phyloP scores from a whole-genome alignment of 2,797 vertebrate species.

The Sphenodon punctatus region DNA sequence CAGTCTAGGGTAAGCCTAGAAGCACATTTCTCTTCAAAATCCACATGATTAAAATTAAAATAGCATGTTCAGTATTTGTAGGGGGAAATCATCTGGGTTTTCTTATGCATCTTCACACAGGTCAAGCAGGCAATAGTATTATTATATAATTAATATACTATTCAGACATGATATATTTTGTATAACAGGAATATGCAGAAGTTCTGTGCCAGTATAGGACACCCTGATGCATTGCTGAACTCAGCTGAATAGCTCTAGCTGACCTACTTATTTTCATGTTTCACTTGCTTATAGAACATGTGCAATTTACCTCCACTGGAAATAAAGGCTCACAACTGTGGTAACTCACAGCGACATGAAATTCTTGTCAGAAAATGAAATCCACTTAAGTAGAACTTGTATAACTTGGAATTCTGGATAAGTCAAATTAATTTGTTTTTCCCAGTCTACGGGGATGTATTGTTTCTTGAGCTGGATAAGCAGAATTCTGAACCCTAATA shows the following conservation, averaged over 20 bases:
- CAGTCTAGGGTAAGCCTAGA: constrained; percentile 66
- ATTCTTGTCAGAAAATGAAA: neutral
- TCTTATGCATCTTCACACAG: constrained; percentile 31
- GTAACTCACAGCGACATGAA: neutral
- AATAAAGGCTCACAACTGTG: neutral
- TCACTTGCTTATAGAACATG: neutral
- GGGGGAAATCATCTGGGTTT: neutral
- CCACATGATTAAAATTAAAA: constrained; percentile 70
- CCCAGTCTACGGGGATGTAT: too few relatives aligned
- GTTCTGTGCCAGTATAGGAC: constrained; percentile 1
- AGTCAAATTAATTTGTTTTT: too few relatives aligned
- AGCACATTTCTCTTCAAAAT: constrained; percentile 59
- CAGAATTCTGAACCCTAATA: too few relatives aligned
- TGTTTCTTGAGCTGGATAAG: too few relatives aligned
- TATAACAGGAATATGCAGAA: neutral
- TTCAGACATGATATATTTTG: constrained; percentile 10
- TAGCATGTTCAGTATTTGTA: constrained; percentile 51
- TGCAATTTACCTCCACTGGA: neutral
- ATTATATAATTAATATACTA: constrained; percentile 8
- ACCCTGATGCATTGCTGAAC: neutral
- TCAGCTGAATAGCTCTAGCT: neutral
- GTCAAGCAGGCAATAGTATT: constrained; percentile 16
- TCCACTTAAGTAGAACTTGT: too few relatives aligned
- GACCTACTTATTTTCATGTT: neutral
- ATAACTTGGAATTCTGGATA: too few relatives aligned